Conservation (phyloP, 2,113 vertebrate species). For the Pedionomus torquatus region DNA sequence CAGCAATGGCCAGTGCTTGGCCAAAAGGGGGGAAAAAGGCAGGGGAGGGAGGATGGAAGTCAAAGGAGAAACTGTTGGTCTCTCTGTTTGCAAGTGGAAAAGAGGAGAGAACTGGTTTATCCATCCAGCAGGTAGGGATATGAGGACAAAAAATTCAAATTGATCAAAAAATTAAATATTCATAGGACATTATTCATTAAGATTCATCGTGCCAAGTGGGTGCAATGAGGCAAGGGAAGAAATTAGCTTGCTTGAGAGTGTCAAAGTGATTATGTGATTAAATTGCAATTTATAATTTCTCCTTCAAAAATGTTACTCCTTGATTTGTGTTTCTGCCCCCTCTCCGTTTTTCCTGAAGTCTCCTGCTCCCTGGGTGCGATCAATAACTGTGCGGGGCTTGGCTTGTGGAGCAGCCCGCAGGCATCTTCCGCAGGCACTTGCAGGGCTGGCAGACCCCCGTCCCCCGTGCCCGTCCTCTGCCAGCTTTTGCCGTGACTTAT, state of each 20-base stretch:
- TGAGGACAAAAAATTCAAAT: slow-evolving; percentile 73
- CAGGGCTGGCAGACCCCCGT: background rate
- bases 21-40: background rate
- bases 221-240: slow-evolving; percentile 85
- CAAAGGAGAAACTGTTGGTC: background rate
- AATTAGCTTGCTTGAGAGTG: slow-evolving; percentile 87
- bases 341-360: background rate
- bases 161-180: slow-evolving; percentile 85
- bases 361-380: background rate
- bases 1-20: background rate
- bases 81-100: background rate
- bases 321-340: slow-evolving; percentile 76
- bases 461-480: rapidly evolving
- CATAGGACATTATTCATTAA: slow-evolving; percentile 86
- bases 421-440: rapidly evolving
- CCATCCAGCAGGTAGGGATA: slow-evolving; percentile 71
- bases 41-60: background rate
- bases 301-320: slow-evolving; percentile 77
- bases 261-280: slow-evolving; percentile 88
- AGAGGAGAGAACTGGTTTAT: slow-evolving; percentile 45
- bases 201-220: slow-evolving; percentile 83
- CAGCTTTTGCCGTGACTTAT: rapidly evolving
- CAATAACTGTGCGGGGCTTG: background rate
- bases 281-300: slow-evolving; percentile 86
- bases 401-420: background rate